These are phyloP conservation scores for Mimumesa dahlbomi DNA, from an alignment of 2,888 invertebrate species.

Conservation along the genomic window DNA sequence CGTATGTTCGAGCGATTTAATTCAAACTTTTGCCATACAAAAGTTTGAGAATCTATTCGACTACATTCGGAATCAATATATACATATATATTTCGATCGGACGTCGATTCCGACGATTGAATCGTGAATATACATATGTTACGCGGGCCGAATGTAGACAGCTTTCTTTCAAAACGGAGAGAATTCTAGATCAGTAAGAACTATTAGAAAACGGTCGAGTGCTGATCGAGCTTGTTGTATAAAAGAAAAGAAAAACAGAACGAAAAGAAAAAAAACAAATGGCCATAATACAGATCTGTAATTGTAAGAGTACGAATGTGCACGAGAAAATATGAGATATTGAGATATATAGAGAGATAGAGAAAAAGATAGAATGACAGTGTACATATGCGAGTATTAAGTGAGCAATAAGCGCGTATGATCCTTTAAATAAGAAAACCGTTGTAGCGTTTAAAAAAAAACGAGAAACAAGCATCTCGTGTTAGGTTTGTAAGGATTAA, in stretches of 20 bases:
- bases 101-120: no score
- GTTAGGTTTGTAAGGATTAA: conserved; percentile 40
- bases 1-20: no score
- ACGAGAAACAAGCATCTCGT: conserved; percentile 39
- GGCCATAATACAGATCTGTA: conserved; percentile 66
- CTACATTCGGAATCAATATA: no score
- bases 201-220: no score
- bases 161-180: background rate
- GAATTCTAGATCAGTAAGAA: background rate
- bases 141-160: no score
- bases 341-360: background rate
- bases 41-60: no score
- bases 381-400: conserved; percentile 2
- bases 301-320: conserved; percentile 29
- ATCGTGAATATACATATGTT: no score
- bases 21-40: no score
- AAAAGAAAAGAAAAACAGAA: background rate
- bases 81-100: no score
- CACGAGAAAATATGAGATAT: background rate
- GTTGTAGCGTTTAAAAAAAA: conserved; percentile 64
- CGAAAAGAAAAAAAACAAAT: conserved; percentile 38
- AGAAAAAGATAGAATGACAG: background rate
- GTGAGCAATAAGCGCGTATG: conserved; percentile 44
- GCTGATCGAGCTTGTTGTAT: background rate
- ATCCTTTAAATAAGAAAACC: no score